Conservation (phyloP, 2,113 vertebrate species). For the Phaethornis superciliosus region DNA sequence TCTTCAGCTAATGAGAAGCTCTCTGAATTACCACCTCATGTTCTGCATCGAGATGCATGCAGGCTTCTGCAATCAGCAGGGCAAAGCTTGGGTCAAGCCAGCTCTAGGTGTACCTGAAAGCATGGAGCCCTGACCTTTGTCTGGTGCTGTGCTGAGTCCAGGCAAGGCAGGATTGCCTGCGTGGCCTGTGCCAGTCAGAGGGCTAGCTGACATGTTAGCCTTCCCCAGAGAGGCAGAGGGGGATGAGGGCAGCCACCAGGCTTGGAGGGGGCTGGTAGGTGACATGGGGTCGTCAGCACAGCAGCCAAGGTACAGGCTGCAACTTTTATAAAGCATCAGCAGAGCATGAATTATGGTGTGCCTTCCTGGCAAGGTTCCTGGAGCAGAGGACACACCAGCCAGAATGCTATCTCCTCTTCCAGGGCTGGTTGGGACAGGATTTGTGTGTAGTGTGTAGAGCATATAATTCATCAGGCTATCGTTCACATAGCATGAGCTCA, state of each 20-base stretch:
- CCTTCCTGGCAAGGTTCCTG: conserved; percentile 54
- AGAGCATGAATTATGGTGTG: conserved; percentile 57
- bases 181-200: background rate
- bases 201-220: fast-evolving
- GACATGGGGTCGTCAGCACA: conserved; percentile 36
- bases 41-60: background rate
- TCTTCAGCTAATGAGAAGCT: background rate
- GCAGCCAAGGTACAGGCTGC: conserved; percentile 26
- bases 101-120: background rate
- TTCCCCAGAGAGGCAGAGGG: background rate
- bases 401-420: conserved; percentile 36
- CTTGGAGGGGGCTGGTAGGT: fast-evolving
- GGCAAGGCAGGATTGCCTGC: background rate
- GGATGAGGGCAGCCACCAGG: fast-evolving
- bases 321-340: conserved; percentile 66
- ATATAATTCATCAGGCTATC: conserved; percentile 51
- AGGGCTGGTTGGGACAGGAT: conserved; percentile 53
- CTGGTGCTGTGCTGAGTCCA: background rate
- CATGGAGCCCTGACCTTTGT: background rate
- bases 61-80: background rate
- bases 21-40: background rate
- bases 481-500: conserved; percentile 58
- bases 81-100: background rate
- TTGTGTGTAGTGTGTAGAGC: conserved; percentile 51
- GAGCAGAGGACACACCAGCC: conserved; percentile 46